Evolutionary conservation across 2,888 invertebrate genomes (phyloP).

Genomic region (Caenorhabditis plicata): DNA sequence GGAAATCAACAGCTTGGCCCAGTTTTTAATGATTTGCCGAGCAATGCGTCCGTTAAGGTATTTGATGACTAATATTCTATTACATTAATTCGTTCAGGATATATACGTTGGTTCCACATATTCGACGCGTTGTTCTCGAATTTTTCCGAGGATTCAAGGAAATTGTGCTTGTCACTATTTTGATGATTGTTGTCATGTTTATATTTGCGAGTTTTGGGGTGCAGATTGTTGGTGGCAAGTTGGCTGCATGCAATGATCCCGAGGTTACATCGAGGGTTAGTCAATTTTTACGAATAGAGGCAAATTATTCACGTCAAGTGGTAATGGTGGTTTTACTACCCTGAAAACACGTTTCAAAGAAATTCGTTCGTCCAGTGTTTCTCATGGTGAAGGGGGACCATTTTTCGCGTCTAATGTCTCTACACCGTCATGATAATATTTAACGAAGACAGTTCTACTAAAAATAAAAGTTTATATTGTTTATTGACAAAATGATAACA

Average conservation of each 20-base stretch:
- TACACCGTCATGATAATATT: no score
- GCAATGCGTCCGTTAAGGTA: constrained; percentile 79
- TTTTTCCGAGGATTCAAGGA: constrained; percentile 97
- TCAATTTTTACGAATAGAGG: neutral
- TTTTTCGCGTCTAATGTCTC: no score
- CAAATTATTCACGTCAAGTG: no score
- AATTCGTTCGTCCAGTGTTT: no score
- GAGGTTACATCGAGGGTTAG: constrained; percentile 71
- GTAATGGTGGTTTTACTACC: no score
- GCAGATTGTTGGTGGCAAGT: constrained; percentile 90
- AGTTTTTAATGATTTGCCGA: constrained; percentile 90
- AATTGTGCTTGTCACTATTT: constrained; percentile 91
- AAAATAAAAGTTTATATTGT: no score
- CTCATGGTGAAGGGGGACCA: no score
- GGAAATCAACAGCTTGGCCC: constrained; percentile 88
- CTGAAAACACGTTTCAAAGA: no score
- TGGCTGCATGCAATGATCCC: constrained; percentile 95
- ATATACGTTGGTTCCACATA: constrained; percentile 96
- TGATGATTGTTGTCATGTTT: constrained; percentile 94
- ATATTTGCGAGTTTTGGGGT: constrained; percentile 99
- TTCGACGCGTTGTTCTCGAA: constrained; percentile 98
- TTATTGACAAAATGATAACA: no score
- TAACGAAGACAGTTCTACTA: no score
- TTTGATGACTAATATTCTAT: neutral
- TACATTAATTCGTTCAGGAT: constrained; percentile 72